Conservation (phyloP, 2,888 invertebrate species). For the Sinotaia quadrata region DNA sequence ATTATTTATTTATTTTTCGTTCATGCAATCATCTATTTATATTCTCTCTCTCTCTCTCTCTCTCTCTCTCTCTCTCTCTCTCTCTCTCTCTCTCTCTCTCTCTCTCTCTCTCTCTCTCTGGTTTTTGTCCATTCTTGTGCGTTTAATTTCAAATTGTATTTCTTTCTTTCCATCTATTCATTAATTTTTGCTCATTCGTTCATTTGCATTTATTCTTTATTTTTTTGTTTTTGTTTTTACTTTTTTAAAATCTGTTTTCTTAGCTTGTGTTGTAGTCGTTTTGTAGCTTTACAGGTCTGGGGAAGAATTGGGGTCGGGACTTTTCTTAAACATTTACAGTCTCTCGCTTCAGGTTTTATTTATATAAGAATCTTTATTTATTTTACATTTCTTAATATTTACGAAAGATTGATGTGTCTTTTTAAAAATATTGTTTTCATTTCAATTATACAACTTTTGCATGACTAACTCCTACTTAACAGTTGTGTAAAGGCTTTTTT, state of each 20-base stretch:
- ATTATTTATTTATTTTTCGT: not conserved
- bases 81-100: not conserved
- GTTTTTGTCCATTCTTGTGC: not conserved
- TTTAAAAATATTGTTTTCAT: too few relatives aligned
- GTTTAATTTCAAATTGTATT: not conserved
- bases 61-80: not conserved
- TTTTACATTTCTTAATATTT: too few relatives aligned
- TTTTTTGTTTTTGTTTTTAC: not conserved
- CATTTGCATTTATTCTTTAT: not conserved
- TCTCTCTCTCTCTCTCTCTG: not conserved
- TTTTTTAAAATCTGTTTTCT: not conserved
- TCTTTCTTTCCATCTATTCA: not conserved
- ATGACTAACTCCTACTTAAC: too few relatives aligned
- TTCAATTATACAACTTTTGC: too few relatives aligned
- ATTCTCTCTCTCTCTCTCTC: not conserved
- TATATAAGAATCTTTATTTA: too few relatives aligned
- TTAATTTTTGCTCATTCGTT: not conserved
- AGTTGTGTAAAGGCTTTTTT: too few relatives aligned
- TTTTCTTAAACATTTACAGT: too few relatives aligned
- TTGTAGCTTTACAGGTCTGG: too few relatives aligned
- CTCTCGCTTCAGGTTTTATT: too few relatives aligned
- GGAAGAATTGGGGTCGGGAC: too few relatives aligned
- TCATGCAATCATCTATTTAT: not conserved
- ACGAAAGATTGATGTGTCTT: too few relatives aligned
- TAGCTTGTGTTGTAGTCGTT: not conserved